A percentile compares a stretch with the other conserved stretches of the same genome.
These are phyloP conservation scores for Agrypnia vestita DNA, from an alignment of 1,140 invertebrate genomes.

Conservation along the genomic window DNA sequence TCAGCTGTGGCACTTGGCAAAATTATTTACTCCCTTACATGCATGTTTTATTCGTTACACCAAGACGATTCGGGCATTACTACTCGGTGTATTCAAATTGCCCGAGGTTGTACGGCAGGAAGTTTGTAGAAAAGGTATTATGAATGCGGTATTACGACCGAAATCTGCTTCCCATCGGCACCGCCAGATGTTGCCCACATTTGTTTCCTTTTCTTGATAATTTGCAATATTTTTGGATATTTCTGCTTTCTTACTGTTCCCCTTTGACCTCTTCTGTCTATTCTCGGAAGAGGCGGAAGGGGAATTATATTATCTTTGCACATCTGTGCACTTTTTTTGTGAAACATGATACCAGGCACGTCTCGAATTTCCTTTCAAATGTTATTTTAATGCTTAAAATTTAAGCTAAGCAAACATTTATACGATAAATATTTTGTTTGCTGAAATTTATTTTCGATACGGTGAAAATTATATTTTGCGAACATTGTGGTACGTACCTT, in stretches of 20 bases:
- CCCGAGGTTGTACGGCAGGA: neutral
- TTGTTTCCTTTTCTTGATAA: constrained; percentile 20
- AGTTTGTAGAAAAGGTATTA: neutral
- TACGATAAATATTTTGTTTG: too few species aligned
- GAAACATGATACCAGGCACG: neutral
- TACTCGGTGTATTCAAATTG: neutral
- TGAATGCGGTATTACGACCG: constrained; percentile 6
- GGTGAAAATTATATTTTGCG: too few species aligned
- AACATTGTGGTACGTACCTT: too few species aligned
- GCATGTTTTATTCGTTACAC: too few species aligned
- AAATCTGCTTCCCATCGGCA: neutral
- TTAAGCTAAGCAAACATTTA: too few species aligned
- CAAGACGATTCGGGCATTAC: too few species aligned
- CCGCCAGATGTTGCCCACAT: constrained; percentile 14
- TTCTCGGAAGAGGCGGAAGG: neutral
- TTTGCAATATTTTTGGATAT: neutral
- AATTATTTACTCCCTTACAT: neutral
- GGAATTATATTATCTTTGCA: neutral
- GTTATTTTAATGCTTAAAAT: too few species aligned
- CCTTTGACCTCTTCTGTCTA: constrained; percentile 26
- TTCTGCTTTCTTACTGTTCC: constrained; percentile 7
- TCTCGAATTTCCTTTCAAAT: neutral
- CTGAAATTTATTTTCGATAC: too few species aligned
- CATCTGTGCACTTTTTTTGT: constrained; percentile 40
- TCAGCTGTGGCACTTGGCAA: neutral